Evolutionary conservation across 2,797 vertebrate genomes (phyloP), one percentile per base, ranked within the genome.

Genomic region (Carapus acus): DNA sequence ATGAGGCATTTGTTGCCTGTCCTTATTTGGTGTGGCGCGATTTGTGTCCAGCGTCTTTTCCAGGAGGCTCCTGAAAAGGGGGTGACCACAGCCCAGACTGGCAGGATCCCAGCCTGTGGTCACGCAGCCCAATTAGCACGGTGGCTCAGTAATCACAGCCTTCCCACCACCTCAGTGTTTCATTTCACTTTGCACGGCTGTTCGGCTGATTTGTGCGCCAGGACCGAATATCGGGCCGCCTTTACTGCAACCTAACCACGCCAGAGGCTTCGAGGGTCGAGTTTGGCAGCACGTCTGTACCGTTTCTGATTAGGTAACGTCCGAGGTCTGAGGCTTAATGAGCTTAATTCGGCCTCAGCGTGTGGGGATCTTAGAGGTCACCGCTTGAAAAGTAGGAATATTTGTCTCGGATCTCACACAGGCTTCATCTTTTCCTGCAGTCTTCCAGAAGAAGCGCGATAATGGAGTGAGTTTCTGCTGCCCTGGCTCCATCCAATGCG

Each of bases 71-170:
- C 27, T 58, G 43, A n/a, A n/a, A n/a, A 67, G 44, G 54, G 24
- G 55, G 17, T 53, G 63, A 78, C 75, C 77, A 53, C 67, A 77
- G 58, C 53, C 50, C 37, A 36, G 46, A 37, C 63, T 66, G 34
- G 41, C 58, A 67, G 37, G 22, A 50, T 58, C 38, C 33, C 47
- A 20, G 31, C 54, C 53, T 71, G 53, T 48, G 58, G 73, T 41
- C 45, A 57, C 49, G 50, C 46, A 24, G 54, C 38, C 54, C 62
- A 83, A 79, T 85, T 82, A 81, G 79, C 66, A 49, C 54, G 8
- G 43, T 50, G 73, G 72, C 62, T 67, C 67, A 78, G 69, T 76
- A 80, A 82, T 65, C 64, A 58, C 60, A 77, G 76, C 49, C 48
- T 57, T 48, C 31, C 43, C 54, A 43, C 72, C 65, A 64, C 67